These are phyloP conservation scores for Oplegnathus fasciatus DNA, from an alignment of 2,113 vertebrate species.

Conservation along the genomic window DNA sequence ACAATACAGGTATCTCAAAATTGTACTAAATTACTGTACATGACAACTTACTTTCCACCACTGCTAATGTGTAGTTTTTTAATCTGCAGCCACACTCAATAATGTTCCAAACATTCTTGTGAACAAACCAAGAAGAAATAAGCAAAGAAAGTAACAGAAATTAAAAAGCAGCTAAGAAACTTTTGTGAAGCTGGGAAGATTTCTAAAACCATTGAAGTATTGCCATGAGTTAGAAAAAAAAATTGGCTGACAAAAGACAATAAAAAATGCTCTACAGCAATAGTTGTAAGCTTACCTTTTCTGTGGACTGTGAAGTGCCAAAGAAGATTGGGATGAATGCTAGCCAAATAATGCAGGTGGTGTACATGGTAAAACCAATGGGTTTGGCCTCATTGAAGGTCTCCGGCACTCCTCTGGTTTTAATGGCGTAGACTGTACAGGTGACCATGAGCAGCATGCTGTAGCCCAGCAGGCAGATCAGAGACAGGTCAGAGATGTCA, in stretches of 20 bases:
- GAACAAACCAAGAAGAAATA: neutral
- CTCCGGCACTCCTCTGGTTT: slow-evolving; percentile 97
- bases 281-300: slow-evolving; percentile 83
- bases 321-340: slow-evolving; percentile 98
- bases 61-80: neutral
- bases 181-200: neutral
- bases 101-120: neutral
- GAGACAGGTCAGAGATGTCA: slow-evolving; percentile 87
- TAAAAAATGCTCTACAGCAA: neutral
- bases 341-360: slow-evolving; percentile 87
- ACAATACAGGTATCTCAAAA: neutral
- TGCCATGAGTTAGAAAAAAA: neutral
- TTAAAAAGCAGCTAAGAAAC: neutral
- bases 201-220: neutral
- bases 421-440: slow-evolving; percentile 93
- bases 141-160: neutral
- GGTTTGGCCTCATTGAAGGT: slow-evolving; percentile 99
- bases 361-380: slow-evolving; percentile 92
- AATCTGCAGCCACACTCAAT: neutral
- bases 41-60: neutral
- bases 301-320: slow-evolving; percentile 95
- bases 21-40: neutral
- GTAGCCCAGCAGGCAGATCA: slow-evolving; percentile 97
- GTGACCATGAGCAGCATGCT: slow-evolving; percentile 99
- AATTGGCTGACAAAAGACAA: neutral